phyloP scores from a whole-genome alignment of 2,888 invertebrate genomes.

The Periphyllus acericola region DNA sequence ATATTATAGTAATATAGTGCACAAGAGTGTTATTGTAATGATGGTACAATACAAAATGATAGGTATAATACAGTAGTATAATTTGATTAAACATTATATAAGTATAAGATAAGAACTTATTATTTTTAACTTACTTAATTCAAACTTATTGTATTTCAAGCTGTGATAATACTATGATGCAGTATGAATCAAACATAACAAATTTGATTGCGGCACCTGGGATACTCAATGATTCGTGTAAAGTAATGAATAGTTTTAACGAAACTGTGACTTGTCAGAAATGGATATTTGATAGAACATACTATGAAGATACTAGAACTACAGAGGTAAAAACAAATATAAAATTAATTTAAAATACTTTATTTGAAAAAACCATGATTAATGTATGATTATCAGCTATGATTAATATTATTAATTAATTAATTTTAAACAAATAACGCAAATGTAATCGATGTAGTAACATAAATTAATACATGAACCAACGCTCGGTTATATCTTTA shows the following conservation, averaged over 20 bases:
- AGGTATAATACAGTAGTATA: too few species aligned
- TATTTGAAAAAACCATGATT: background rate
- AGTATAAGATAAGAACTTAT: too few species aligned
- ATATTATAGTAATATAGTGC: too few species aligned
- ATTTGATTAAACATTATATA: too few species aligned
- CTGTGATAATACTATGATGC: conserved; percentile 18
- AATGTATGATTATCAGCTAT: background rate
- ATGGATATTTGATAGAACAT: conserved; percentile 80
- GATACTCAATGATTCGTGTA: conserved; percentile 15
- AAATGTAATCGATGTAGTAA: background rate
- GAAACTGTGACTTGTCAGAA: conserved; percentile 66
- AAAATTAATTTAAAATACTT: background rate
- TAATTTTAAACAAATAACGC: background rate
- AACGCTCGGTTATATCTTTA: background rate
- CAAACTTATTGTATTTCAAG: background rate
- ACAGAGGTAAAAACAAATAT: conserved; percentile 70
- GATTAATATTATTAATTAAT: background rate
- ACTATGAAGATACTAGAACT: conserved; percentile 77
- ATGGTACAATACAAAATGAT: too few species aligned
- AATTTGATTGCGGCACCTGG: background rate
- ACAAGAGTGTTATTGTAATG: too few species aligned
- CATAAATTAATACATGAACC: background rate
- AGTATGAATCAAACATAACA: background rate
- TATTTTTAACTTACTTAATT: too few species aligned
- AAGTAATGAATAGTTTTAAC: conserved; percentile 64